phyloP scores from a whole-genome alignment of 2,797 vertebrate genomes.

The Coregonus suidteri region DNA sequence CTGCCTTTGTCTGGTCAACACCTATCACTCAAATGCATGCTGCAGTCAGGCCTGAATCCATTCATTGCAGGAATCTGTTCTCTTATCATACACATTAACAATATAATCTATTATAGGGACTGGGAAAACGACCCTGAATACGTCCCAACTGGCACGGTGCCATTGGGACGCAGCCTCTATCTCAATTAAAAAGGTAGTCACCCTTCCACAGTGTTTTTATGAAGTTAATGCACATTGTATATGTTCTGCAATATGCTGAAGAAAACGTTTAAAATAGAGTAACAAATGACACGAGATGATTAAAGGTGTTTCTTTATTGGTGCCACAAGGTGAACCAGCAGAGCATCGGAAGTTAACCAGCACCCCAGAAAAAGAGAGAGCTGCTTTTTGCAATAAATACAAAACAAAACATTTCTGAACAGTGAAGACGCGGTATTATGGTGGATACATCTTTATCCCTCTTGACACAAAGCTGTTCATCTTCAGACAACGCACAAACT shows the following conservation, averaged over 20 bases:
- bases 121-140: no score
- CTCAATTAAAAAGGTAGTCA: no score
- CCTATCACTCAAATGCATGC: no score
- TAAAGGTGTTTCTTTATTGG: conserved; percentile 40
- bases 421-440: conserved; percentile 24
- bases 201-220: background rate
- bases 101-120: no score
- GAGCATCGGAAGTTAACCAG: conserved; percentile 35
- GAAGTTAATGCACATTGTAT: background rate
- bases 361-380: conserved; percentile 56
- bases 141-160: no score
- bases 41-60: no score
- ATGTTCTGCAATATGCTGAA: no score
- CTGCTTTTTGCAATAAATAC: conserved; percentile 54
- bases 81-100: no score
- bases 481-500: background rate
- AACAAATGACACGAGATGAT: background rate
- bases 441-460: conserved; percentile 26
- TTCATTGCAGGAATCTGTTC: no score
- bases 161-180: no score
- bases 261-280: background rate
- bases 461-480: conserved; percentile 28
- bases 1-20: no score
- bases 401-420: conserved; percentile 30
- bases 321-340: conserved; percentile 45